These are phyloP conservation scores for Schrankia costaestrigalis DNA, from an alignment of 2,888 invertebrate species.

Conservation along the genomic window DNA sequence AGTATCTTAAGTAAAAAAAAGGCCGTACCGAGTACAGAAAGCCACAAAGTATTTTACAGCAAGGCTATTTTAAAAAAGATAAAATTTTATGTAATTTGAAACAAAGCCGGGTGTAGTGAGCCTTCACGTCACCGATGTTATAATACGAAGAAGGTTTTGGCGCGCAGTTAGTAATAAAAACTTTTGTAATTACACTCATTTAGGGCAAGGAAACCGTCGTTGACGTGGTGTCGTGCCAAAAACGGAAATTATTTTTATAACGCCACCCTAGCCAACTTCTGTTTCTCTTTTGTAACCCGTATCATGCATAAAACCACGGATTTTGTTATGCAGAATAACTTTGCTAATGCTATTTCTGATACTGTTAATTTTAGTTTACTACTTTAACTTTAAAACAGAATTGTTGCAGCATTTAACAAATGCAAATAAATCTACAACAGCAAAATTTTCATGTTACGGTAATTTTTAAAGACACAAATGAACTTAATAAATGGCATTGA, in stretches of 20 bases:
- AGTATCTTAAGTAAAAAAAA: constrained; percentile 2
- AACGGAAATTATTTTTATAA: constrained; percentile 71
- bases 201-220: constrained; percentile 65
- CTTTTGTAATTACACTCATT: constrained; percentile 79
- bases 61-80: constrained; percentile 23
- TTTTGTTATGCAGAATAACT: too few species aligned
- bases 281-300: constrained; percentile 31
- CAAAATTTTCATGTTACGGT: too few species aligned
- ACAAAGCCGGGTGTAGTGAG: constrained; percentile 37
- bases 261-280: constrained; percentile 44
- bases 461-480: too few species aligned
- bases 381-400: too few species aligned
- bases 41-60: constrained; percentile 10
- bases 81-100: constrained; percentile 42
- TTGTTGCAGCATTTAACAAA: too few species aligned
- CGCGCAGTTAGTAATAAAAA: constrained; percentile 75
- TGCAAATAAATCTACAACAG: too few species aligned
- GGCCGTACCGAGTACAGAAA: constrained; percentile 1
- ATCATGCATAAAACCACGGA: too few species aligned
- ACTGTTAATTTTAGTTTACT: too few species aligned
- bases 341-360: too few species aligned
- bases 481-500: too few species aligned
- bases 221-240: constrained; percentile 77
- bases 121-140: constrained; percentile 40
- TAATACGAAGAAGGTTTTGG: constrained; percentile 65